Conservation (phyloP, 1,140 invertebrate genomes). For the Aporrectodea caliginosa region DNA sequence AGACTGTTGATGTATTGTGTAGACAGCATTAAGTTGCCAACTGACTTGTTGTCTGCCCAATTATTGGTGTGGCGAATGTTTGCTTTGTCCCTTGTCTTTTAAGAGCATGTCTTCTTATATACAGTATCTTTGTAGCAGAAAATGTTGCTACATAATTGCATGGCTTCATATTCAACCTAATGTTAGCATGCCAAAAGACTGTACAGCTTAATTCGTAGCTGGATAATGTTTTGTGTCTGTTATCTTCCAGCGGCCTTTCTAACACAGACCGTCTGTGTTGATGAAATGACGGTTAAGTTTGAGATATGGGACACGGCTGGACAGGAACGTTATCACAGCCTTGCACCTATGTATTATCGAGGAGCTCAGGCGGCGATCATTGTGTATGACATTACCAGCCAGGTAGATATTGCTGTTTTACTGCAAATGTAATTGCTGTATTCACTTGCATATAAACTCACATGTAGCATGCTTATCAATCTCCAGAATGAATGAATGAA, state of each 20-base stretch:
- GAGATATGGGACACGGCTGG: constrained; percentile 78
- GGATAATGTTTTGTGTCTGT: not conserved
- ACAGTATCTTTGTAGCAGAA: no score
- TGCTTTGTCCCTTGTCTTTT: no score
- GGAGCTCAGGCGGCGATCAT: constrained; percentile 85
- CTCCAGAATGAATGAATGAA: no score
- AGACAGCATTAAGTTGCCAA: no score
- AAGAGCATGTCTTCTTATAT: no score
- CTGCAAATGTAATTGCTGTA: not conserved
- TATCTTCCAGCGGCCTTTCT: constrained; percentile 45
- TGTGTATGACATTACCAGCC: constrained; percentile 81
- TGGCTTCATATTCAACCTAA: no score
- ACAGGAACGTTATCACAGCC: constrained; percentile 70
- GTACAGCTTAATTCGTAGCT: no score
- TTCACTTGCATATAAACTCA: not conserved
- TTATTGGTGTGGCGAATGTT: no score
- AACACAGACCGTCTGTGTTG: constrained; percentile 46
- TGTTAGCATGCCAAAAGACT: no score
- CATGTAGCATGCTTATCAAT: not conserved
- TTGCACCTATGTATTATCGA: constrained; percentile 87
- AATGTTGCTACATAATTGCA: no score
- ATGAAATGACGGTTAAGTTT: constrained; percentile 46
- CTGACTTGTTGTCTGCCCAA: no score
- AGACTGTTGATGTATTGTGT: no score
- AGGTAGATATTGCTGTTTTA: constrained; percentile 56